phyloP scores from a whole-genome alignment of 2,113 vertebrate species.

The Oreochromis spilurus region DNA sequence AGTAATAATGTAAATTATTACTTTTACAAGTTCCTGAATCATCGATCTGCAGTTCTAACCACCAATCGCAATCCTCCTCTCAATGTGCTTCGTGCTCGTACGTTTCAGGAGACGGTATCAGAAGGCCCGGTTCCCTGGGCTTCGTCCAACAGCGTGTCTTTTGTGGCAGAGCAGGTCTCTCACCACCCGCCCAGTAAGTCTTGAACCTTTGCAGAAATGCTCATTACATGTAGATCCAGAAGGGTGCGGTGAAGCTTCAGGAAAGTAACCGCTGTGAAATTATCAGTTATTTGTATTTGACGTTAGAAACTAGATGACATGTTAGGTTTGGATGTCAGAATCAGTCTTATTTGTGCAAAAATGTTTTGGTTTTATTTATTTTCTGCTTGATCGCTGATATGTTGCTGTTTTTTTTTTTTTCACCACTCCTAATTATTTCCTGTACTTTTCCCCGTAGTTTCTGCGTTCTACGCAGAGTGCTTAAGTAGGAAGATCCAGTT shows the following conservation, averaged over 20 bases:
- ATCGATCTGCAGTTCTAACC: neutral
- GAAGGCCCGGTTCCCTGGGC: constrained; percentile 91
- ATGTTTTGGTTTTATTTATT: neutral
- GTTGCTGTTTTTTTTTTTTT: neutral
- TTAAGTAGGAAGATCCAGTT: constrained; percentile 95
- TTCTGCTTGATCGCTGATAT: neutral
- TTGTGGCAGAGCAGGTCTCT: constrained; percentile 98
- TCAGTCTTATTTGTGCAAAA: neutral
- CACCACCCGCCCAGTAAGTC: constrained; percentile 98
- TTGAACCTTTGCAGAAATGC: neutral
- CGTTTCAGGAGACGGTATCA: constrained; percentile 82
- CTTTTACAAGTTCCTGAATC: neutral
- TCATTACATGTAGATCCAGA: neutral
- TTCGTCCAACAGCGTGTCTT: constrained; percentile 85
- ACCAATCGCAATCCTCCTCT: neutral
- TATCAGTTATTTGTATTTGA: neutral
- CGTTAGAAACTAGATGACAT: neutral
- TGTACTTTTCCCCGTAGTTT: constrained; percentile 75
- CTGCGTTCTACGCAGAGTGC: constrained; percentile 98
- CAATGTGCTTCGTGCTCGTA: neutral
- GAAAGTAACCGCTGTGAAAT: neutral
- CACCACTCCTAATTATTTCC: neutral
- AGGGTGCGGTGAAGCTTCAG: neutral
- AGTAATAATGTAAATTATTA: neutral
- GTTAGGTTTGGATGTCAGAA: neutral